Base-by-base conservation (phyloP, 2,797 vertebrate species). In the Enteromius argenteus region DNA sequence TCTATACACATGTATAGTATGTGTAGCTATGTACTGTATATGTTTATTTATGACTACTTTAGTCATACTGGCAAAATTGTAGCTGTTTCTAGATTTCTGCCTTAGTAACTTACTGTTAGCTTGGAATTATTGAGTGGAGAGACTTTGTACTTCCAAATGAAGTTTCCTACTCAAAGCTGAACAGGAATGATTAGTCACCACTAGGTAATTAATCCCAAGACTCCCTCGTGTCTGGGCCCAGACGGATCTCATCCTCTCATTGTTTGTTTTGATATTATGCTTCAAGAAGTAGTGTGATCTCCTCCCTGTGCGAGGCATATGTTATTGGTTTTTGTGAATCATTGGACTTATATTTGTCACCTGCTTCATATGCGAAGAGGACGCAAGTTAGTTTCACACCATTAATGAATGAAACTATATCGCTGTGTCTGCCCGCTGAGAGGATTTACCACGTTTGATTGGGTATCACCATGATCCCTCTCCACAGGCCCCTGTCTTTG, bases 161-260 rank as follows among this genome's bases (percentile, higher is more conserved):
- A 80, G 58, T 80, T 58, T 84, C 62, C 64, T 51, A 74, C 13
- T 85, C 14, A 62, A 21, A 78, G 66, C 37, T 53, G 3, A 39
- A 19, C 71, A 72, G 71, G 83, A 87, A 90, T 86, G 90, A 92
- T 92, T 93, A 92, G 90, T 93, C 89, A 90, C 86, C 77, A 42
- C 90, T 92, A 87, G 86, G 91, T 93, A 92, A 92, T 89, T 92
- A 92, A 91, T 91, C 75, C 84, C 69, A 86, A 79, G 73, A 84
- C 85, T 90, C 90, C 91, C 86, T 42, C 74, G 73, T 86, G 90
- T 88, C 86, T 53, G n/a, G 67, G 71, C 87, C 83, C 86, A 86
- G 87, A 84, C 27, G 73, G 83, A 81, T 80, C 84, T 76, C 81
- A 86, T 84, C 71, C 86, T 89, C 67, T 88, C 88, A 86, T 89